Evolutionary conservation across 2,888 invertebrate genomes (phyloP), one percentile per base, ranked within the genome.

Genomic region (Mechanitis mazaeus): DNA sequence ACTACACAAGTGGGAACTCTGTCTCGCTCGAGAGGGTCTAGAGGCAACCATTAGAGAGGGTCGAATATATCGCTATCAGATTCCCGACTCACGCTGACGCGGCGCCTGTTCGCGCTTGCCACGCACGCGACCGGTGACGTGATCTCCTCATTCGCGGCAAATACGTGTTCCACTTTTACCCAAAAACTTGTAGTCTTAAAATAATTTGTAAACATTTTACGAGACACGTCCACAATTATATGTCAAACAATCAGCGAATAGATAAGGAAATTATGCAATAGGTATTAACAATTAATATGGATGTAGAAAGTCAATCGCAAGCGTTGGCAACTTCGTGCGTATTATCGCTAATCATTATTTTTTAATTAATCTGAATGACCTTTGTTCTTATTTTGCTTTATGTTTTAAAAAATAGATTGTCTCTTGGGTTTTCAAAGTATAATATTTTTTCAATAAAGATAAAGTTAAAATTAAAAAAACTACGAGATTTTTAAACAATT

Each of bases 71-170:
- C 64, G 71, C 71, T 74, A 68, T 75, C 75, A 64, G 45, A 55
- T 60, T 50, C 45, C 56, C 46, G 53, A 28, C 59, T 60, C 64
- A 59, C 58, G 72, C 68, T 81, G 82, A 81, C 82, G 81, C 78
- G 79, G 77, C 77, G 74, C 75, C 76, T 77, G 74, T 75, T 71
- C 71, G 74, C 71, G 75, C 68, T 74, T 77, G 84, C 85, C 87
- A 86, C 85, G 75, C 73, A 72, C 68, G 81, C 84, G 73, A 78
- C 73, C 77, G 80, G 73, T 84, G 87, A 87, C 84, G 84, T 78
- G 79, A 80, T 78, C 70, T 77, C 68, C 63, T 73, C 75, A 73
- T 74, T 73, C 74, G 75, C 64, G 60, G 61, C 64, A 64, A 65
- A 64, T 68, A 67, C 71, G 74, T 75, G 83, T 81, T 81, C 81